Base-by-base conservation (phyloP, 1,140 invertebrate species). In the Eupeodes corollae region DNA sequence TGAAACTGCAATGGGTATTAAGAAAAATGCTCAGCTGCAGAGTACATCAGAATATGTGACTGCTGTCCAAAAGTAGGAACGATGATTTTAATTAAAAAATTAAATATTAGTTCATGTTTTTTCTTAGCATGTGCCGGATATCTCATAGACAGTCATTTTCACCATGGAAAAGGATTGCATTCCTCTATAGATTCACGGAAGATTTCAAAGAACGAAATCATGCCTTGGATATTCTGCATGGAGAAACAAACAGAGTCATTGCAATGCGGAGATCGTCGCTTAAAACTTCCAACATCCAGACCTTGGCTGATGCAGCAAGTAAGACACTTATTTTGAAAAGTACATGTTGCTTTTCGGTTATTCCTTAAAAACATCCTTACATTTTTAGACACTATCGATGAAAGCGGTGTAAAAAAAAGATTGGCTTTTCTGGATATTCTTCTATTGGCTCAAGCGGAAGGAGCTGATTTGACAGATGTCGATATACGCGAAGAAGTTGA, bases 401-500 rank as follows among this genome's bases (percentile, higher is more conserved):
- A 61, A 16, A 38, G 55, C 14, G 64, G 59, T 1, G 42, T 46
- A 34, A 65, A 64, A 26, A 78, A 75, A 47, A 73, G 78, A 44
- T 58, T 83, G 10, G 86, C 88, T 6, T 88, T 93, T 71, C 65
- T 93, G 13, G 90, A 93, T 72, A 72, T 91, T 52, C 50, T 91
- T 6, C 67, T 90, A 6, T 70, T 77, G 52, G 71, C 74, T 19
- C 75, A 77, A 48, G 65, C 71, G 35, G 63, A 73, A 40, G 70
- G 74, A 19, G 72, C 68, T 35, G 44, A 48, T 14, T 73, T 78
- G 32, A 77, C 68, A 37, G 72, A 84, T 52, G 47, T 70, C 18
- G 84, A 86, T 47, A 86, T 91, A 35, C 73, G 79, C 50, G 86
- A 89, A 60, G 86, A 90, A 74, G 84, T 88, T 5, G 84, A 88